phyloP scores from a whole-genome alignment of 2,797 vertebrate genomes.

The Crocidura indochinensis region DNA sequence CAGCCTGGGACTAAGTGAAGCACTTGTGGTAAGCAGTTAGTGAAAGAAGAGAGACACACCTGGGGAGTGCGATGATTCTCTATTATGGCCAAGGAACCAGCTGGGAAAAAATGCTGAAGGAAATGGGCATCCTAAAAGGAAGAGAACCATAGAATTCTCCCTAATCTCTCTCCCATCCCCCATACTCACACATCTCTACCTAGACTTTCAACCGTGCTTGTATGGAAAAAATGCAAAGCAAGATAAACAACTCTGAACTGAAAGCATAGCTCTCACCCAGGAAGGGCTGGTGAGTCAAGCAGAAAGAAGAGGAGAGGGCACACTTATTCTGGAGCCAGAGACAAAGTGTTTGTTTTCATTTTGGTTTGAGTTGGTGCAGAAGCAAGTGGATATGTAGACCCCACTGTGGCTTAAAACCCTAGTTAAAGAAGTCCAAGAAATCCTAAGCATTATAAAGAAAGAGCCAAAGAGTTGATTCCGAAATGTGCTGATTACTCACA shows the following conservation, averaged over 20 bases:
- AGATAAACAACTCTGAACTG: slow-evolving; percentile 28
- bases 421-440: slow-evolving; percentile 50
- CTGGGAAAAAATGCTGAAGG: slow-evolving; percentile 46
- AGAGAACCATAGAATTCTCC: not conserved
- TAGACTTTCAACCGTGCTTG: slow-evolving; percentile 18
- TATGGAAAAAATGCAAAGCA: slow-evolving; percentile 33
- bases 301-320: not conserved
- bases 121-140: not conserved
- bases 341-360: not conserved
- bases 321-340: not conserved
- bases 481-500: slow-evolving; percentile 26
- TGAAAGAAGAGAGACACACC: not conserved
- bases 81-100: slow-evolving; percentile 27
- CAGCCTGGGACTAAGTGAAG: not conserved
- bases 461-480: not conserved
- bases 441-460: slow-evolving; percentile 45
- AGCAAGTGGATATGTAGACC: slow-evolving; percentile 7
- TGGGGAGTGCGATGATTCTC: not conserved
- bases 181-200: not conserved
- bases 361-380: slow-evolving; percentile 11
- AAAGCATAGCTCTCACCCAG: not conserved
- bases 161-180: not conserved
- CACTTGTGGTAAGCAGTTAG: slow-evolving; percentile 22
- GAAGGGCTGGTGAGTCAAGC: not conserved
- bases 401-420: not conserved